phyloP scores from a whole-genome alignment of 64 coral and sea anemone species.

The Exaiptasia diaphana region DNA sequence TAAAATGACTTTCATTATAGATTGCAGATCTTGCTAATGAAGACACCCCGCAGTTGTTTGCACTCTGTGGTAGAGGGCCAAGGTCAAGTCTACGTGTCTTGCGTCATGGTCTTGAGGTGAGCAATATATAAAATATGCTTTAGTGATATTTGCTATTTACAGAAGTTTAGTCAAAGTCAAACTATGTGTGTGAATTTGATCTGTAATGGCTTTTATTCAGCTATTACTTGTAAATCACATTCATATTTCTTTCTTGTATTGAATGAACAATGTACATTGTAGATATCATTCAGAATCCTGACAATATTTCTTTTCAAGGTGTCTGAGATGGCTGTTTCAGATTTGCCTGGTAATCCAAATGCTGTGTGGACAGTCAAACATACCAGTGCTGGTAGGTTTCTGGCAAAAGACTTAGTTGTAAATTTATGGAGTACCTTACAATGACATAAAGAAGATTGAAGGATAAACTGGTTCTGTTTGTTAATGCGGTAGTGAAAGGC shows the following conservation, averaged over 20 bases:
- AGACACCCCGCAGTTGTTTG: constrained; percentile 90
- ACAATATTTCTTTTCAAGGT: too few species aligned
- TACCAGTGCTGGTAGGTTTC: constrained; percentile 37
- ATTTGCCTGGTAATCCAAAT: constrained; percentile 96
- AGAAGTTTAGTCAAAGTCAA: too few species aligned
- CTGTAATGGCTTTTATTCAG: background rate
- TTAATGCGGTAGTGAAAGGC: too few species aligned
- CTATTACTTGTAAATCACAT: too few species aligned
- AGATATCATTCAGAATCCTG: too few species aligned
- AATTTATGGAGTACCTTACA: too few species aligned
- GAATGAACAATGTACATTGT: too few species aligned
- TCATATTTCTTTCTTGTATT: too few species aligned
- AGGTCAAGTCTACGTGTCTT: constrained; percentile 80
- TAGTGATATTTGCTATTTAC: background rate
- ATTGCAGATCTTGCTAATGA: constrained; percentile 99
- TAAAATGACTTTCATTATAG: constrained; percentile 16
- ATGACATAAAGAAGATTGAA: too few species aligned
- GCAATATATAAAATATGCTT: too few species aligned
- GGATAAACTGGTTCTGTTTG: too few species aligned
- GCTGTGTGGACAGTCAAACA: constrained; percentile 96
- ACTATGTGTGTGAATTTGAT: background rate
- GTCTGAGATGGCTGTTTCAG: constrained; percentile 97
- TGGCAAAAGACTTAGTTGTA: background rate
- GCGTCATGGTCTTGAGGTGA: constrained; percentile 91
- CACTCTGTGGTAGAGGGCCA: constrained; percentile 77